These are phyloP conservation scores for Apamea sordens DNA, from an alignment of 2,888 invertebrate species.

Conservation along the genomic window DNA sequence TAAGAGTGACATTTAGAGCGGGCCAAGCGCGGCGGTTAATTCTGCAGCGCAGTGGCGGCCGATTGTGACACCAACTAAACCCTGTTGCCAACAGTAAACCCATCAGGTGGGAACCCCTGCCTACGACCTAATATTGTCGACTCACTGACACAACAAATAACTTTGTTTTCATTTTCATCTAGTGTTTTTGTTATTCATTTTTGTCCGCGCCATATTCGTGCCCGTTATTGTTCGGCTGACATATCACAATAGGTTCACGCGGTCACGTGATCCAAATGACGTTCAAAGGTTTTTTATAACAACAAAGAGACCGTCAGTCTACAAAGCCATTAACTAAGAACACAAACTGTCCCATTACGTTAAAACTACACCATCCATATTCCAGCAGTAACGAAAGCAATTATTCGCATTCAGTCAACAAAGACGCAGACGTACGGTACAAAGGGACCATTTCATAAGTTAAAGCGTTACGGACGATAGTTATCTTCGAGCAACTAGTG, in stretches of 20 bases:
- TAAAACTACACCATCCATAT: conserved; percentile 84
- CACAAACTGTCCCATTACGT: conserved; percentile 83
- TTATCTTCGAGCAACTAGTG: conserved; percentile 87
- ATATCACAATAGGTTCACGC: conserved; percentile 47
- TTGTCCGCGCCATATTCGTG: conserved; percentile 49
- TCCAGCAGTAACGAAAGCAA: conserved; percentile 82
- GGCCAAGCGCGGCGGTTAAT: conserved; percentile 85
- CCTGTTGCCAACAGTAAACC: conserved; percentile 87
- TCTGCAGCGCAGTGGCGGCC: conserved; percentile 85
- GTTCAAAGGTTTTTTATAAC: conserved; percentile 75
- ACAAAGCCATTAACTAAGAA: conserved; percentile 84
- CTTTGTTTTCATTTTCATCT: conserved; percentile 66
- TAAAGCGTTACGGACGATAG: conserved; percentile 83
- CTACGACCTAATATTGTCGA: conserved; percentile 79
- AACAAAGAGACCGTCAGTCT: conserved; percentile 77
- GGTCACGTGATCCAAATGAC: conserved; percentile 66
- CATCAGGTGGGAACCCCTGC: conserved; percentile 83
- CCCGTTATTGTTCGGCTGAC: conserved; percentile 46
- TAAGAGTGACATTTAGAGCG: conserved; percentile 90
- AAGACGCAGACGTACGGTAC: conserved; percentile 78
- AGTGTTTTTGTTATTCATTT: conserved; percentile 58
- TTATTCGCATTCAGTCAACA: conserved; percentile 85
- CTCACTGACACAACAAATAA: conserved; percentile 70
- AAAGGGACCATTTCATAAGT: conserved; percentile 87
- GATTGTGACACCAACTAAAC: conserved; percentile 88